Conservation (phyloP, 2,888 invertebrate genomes). For the Cryptophagus acutangulus region DNA sequence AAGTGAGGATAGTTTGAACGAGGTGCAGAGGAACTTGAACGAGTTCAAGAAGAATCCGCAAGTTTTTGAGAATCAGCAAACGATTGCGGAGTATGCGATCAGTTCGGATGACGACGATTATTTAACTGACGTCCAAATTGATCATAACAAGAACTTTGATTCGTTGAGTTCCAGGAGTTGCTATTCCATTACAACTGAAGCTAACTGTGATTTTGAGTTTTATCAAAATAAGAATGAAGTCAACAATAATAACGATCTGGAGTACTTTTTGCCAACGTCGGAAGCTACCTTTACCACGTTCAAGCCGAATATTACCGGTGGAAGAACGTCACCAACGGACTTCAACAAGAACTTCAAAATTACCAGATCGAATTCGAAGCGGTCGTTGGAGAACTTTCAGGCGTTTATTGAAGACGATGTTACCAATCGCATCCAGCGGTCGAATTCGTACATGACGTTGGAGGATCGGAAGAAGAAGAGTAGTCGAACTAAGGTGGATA, state of each 20-base stretch:
- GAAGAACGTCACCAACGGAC: conserved; percentile 13
- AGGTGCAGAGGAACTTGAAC: conserved; percentile 34
- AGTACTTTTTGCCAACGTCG: conserved; percentile 13
- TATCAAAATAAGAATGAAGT: conserved; percentile 45
- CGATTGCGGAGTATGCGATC: no score
- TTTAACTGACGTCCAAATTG: background rate
- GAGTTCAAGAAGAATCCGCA: background rate
- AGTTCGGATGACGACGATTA: conserved; percentile 17
- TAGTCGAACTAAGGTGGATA: conserved; percentile 20
- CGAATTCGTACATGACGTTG: conserved; percentile 41
- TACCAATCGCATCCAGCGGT: conserved; percentile 32
- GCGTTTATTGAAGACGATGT: conserved; percentile 31
- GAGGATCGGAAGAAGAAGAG: conserved; percentile 32
- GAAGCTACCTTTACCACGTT: conserved; percentile 4
- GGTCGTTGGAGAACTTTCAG: conserved; percentile 43
- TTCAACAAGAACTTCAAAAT: conserved; percentile 31
- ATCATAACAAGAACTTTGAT: conserved; percentile 36
- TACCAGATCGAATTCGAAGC: conserved; percentile 40
- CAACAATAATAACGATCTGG: background rate
- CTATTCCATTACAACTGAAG: conserved; percentile 59
- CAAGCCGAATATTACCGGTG: conserved; percentile 4
- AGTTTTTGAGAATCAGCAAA: background rate
- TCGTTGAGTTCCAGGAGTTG: conserved; percentile 46
- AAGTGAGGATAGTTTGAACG: conserved; percentile 43
- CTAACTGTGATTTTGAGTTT: conserved; percentile 61